phyloP scores from a whole-genome alignment of 2,113 vertebrate species.

The Pristiophorus japonicus region DNA sequence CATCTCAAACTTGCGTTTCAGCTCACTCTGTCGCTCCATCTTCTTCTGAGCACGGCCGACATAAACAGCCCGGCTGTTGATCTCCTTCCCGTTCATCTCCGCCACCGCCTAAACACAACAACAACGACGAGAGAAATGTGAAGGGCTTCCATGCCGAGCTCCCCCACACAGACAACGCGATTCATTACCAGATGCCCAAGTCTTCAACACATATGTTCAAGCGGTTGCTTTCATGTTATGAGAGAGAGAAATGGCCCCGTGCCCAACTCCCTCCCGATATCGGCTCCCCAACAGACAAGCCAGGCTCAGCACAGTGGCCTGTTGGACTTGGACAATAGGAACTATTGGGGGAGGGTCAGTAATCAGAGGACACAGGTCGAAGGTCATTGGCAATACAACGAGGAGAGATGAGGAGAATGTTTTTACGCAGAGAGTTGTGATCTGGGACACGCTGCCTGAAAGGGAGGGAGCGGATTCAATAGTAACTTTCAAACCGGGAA shows the following conservation, averaged over 20 bases:
- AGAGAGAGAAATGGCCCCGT: background rate
- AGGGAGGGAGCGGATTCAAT: background rate
- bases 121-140: background rate
- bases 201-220: too few species aligned
- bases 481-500: background rate
- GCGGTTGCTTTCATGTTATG: background rate
- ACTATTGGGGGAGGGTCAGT: background rate
- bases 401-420: too few species aligned
- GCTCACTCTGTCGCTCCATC: conserved; percentile 80
- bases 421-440: background rate
- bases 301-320: background rate
- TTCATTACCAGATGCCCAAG: background rate
- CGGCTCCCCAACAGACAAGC: background rate
- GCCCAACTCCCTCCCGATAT: background rate
- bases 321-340: background rate
- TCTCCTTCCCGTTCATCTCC: conserved; percentile 85
- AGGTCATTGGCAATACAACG: too few species aligned
- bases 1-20: conserved; percentile 85
- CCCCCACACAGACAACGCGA: background rate
- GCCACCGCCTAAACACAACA: conserved; percentile 69
- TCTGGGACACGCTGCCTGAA: background rate
- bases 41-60: conserved; percentile 91
- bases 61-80: conserved; percentile 74
- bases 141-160: background rate
- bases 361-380: background rate